Conservation (phyloP, 2,113 vertebrate species). For the Cryptomyrus ogoouensis region DNA sequence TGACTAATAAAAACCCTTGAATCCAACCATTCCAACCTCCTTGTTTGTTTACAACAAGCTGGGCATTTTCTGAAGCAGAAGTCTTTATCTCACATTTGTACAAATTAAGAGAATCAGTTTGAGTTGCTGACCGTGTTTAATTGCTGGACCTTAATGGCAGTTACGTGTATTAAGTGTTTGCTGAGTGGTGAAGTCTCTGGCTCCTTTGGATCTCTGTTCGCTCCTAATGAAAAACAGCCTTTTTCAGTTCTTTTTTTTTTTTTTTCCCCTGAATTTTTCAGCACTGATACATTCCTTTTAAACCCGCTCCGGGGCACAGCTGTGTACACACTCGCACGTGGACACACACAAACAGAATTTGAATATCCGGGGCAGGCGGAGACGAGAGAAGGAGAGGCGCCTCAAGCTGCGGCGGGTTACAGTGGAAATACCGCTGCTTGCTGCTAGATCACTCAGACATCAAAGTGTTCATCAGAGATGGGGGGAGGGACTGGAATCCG, state of each 20-base stretch:
- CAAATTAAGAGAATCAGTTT: not conserved
- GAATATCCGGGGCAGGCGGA: too few species aligned
- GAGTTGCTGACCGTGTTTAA: not conserved
- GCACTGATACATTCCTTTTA: not conserved
- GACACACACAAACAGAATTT: not conserved
- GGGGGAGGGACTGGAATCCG: not conserved
- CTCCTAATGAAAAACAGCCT: slow-evolving; percentile 13
- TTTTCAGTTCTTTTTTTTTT: not conserved
- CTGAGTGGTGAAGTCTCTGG: not conserved
- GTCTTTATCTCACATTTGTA: not conserved
- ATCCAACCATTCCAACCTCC: not conserved
- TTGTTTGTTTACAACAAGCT: not conserved
- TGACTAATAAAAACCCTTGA: not conserved
- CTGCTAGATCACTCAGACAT: not conserved
- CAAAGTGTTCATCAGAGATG: not conserved
- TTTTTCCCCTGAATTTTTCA: not conserved
- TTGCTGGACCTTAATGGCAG: not conserved
- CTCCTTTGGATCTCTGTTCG: not conserved
- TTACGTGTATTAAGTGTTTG: not conserved
- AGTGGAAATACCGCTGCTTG: not conserved
- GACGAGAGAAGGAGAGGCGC: not conserved
- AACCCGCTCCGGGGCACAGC: not conserved
- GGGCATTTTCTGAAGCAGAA: not conserved
- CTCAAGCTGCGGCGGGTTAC: not conserved
- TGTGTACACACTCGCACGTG: not conserved